Conservation (phyloP, 2,888 invertebrate species). For the Hirtodrosophila histrioides region DNA sequence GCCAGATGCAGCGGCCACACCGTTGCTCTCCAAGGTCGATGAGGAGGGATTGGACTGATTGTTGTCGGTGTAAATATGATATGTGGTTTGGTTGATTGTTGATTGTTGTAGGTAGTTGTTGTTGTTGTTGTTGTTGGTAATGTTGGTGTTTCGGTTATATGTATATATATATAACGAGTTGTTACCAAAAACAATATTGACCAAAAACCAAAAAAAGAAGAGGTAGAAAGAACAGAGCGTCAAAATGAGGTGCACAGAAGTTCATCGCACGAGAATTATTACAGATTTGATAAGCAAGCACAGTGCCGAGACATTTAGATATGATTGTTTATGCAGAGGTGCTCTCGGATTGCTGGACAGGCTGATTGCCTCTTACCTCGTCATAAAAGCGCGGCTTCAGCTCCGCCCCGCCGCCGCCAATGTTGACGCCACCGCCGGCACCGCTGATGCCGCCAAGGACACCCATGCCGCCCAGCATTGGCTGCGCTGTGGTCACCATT, state of each 20-base stretch:
- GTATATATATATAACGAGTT: constrained; percentile 49
- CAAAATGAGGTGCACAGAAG: constrained; percentile 75
- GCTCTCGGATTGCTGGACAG: constrained; percentile 33
- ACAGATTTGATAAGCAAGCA: constrained; percentile 68
- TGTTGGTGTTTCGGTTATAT: constrained; percentile 30
- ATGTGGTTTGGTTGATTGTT: constrained; percentile 34
- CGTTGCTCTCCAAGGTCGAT: constrained; percentile 82
- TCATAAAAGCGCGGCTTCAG: constrained; percentile 85
- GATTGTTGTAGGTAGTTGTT: constrained; percentile 24
- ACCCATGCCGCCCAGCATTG: constrained; percentile 62
- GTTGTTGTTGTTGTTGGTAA: constrained; percentile 39
- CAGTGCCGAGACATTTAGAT: constrained; percentile 77
- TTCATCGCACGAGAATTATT: constrained; percentile 45
- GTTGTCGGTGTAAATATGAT: constrained; percentile 19
- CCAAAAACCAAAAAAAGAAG: constrained; percentile 63
- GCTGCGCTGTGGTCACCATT: constrained; percentile 71
- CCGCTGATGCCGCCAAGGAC: constrained; percentile 71
- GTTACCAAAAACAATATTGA: constrained; percentile 72
- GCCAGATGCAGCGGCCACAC: constrained; percentile 71
- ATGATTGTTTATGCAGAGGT: constrained; percentile 31
- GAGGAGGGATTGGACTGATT: constrained; percentile 83
- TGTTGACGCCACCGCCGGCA: constrained; percentile 79
- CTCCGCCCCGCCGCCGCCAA: constrained; percentile 85
- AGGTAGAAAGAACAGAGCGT: constrained; percentile 64
- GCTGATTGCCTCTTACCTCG: constrained; percentile 75